Base-by-base conservation (phyloP, 2,797 vertebrate species). In the Typhlichthys eigenmanni region DNA sequence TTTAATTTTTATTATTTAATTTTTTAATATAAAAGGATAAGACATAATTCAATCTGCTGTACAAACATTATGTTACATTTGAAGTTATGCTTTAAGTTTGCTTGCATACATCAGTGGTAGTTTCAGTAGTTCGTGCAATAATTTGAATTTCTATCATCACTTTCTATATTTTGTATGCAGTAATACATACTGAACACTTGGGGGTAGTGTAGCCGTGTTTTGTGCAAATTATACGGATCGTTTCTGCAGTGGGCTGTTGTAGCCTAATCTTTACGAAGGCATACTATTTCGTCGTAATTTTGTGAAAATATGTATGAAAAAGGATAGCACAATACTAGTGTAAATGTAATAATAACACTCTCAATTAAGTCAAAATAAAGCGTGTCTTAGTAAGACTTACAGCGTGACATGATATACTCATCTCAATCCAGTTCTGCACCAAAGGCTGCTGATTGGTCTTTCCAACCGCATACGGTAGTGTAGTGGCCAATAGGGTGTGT, bases 381-480 rank as follows among this genome's bases (percentile, higher is more conserved):
- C 59, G 34, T 47, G 12, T 16, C 71, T 69, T n/a, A 62, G 62
- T 64, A 65, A 13, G 0, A 50, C n/a, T 53, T 61, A 58, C 14
- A 8, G 12, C 29, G 51, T 53, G 43, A 60, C 47, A 11, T 48
- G 47, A 34, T 48, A 17, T 19, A 58, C 34, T 64, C 61, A 24
- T 62, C 43, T 58, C 13, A 60, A 53, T 64, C 78, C 69, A 77
- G 74, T 81, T 81, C 81, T 90, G 88, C 88, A 83, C 80, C 83
- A 88, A 76, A 80, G 79, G 68, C 49, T 56, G 65, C 81, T 86
- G 85, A 93, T 92, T 93, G 92, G 92, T 79, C 85, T 64, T 72
- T 71, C 78, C 52, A 71, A 58, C 77, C 85, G 87, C 89, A 88
- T 82, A 86, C 79, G 68, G 57, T 52, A 60, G 70, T 63, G 75